A percentile compares a stretch with the other conserved stretches of the same genome.
These are phyloP conservation scores for Drosophila punjabiensis DNA, from an alignment of 1,140 invertebrate genomes.

Conservation along the genomic window DNA sequence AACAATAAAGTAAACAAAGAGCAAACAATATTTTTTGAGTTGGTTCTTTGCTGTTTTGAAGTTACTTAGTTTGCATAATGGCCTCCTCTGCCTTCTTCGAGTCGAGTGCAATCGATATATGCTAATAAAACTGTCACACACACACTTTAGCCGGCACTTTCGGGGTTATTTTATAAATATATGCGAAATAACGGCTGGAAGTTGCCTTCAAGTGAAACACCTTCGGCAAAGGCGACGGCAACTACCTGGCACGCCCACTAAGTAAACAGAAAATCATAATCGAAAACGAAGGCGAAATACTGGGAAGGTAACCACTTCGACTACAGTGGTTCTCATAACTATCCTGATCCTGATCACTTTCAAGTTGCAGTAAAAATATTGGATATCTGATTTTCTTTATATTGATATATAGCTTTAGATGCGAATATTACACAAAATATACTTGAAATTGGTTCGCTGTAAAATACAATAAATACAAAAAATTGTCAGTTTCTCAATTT, in stretches of 20 bases:
- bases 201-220: neutral
- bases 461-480: too few species aligned
- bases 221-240: too few species aligned
- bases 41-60: conserved; percentile 29
- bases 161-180: conserved; percentile 32
- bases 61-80: conserved; percentile 60
- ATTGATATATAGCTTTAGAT: too few species aligned
- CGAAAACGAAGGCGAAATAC: neutral
- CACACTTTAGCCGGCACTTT: conserved; percentile 8
- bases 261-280: conserved; percentile 26
- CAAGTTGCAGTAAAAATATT: too few species aligned
- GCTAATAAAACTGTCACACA: conserved; percentile 53
- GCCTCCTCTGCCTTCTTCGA: conserved; percentile 2
- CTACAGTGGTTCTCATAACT: neutral
- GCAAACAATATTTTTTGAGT: conserved; percentile 22
- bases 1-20: conserved; percentile 34
- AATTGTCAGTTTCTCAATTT: too few species aligned
- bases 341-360: too few species aligned
- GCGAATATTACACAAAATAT: too few species aligned
- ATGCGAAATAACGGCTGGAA: conserved; percentile 10
- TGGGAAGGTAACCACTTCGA: neutral
- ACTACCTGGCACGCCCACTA: neutral
- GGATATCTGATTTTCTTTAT: too few species aligned
- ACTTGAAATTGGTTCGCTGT: too few species aligned
- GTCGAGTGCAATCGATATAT: conserved; percentile 55